Evolutionary conservation across 2,797 vertebrate species (phyloP), one percentile per base, ranked within the genome.

Genomic region (Sebastiscus albofasciatus): DNA sequence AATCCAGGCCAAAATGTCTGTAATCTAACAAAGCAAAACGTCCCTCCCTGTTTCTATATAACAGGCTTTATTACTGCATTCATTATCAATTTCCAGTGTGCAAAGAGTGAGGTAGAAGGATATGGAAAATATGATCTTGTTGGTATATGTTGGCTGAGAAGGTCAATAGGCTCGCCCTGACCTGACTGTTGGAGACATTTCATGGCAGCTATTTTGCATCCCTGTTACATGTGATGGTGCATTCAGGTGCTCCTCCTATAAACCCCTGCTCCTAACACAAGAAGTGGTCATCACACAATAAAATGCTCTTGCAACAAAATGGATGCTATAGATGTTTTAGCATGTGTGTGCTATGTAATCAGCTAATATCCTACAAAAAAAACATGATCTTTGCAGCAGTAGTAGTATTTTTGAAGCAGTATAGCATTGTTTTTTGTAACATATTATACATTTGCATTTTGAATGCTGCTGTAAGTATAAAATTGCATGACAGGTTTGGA

Each of bases 301-400:
- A 42, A 16, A 42, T 60, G 14, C 33, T 79, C 22, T 61, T 52
- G 55, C 55, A 71, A 56, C 31, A 54, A 76, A 85, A 79, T 74
- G 66, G 79, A 86, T 67, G 72, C 76, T 68, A 18, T 55, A 10
- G 42, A 64, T 72, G 42, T 66, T 70, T 59, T 11, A 31, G 22
- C 2, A 1, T 12, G 62, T 39, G 60, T 85, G 24, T 75, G 42
- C 49, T 33, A 4, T 46, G 64, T 58, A 36, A 6, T 2, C 33
- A 33, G 10, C 10, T 67, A 26, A 59, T 13, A 31, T 59, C 27
- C 6, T 14, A 16, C 9, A 52, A 58, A 71, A 52, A 18, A 49
- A 8, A 49, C 4, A 18, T 3, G 3, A 26, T 24, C n/a, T 56
- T 34, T 70, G 6, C 27, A 54, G 4, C 27, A 54, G 29, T 54